Conservation (phyloP, 1,140 invertebrate species). For the Cydia pomonella region DNA sequence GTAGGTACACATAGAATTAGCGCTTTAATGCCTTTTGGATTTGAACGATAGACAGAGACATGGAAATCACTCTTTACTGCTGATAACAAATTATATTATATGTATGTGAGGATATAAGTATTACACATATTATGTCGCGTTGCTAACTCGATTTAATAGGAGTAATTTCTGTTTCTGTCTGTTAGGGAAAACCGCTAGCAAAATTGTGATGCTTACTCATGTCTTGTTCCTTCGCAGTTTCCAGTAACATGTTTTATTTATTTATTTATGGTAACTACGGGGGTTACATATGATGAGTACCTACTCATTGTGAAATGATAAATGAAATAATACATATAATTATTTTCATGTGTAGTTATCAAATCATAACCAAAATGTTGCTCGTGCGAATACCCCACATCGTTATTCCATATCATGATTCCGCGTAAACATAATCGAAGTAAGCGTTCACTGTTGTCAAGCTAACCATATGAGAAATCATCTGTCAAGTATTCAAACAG, state of each 20-base stretch:
- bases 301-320: no score
- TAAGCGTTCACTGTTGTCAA: not conserved
- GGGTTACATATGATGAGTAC: no score
- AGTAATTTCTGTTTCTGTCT: not conserved
- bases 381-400: not conserved
- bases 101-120: not conserved
- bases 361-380: no score
- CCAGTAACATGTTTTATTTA: no score
- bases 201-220: not conserved
- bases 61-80: slow-evolving; percentile 3
- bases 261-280: no score
- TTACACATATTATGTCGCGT: not conserved
- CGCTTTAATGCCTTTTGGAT: not conserved
- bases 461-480: not conserved
- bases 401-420: not conserved
- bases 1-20: not conserved
- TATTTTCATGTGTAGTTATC: no score
- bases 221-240: no score
- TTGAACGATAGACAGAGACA: not conserved
- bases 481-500: slow-evolving; percentile 4
- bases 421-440: not conserved
- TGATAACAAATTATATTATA: slow-evolving; percentile 15
- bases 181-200: not conserved
- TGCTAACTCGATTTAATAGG: not conserved
- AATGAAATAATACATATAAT: no score